A percentile compares a stretch with the other conserved stretches of the same genome.
Conservation (phyloP, 2,888 invertebrate species). For the Norana najaformis region DNA sequence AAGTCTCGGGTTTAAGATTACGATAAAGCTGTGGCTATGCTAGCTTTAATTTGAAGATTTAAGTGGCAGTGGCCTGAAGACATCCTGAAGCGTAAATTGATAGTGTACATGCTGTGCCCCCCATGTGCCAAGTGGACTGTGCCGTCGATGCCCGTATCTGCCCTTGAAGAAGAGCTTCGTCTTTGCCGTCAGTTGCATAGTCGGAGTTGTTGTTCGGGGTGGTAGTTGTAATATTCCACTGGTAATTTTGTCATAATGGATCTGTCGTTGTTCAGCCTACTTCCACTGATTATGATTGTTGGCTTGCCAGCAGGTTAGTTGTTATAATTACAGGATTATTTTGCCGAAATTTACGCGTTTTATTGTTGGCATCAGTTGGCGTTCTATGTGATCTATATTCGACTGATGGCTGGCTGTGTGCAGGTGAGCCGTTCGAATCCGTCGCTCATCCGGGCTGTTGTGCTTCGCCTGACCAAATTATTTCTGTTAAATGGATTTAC, state of each 20-base stretch:
- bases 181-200: not conserved
- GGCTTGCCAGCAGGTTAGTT: not conserved
- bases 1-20: too few species aligned
- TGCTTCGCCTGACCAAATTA: not conserved
- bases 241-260: not conserved
- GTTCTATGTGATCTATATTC: not conserved
- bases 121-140: not conserved
- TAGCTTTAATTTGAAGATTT: too few species aligned
- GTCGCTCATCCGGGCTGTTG: not conserved
- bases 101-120: constrained; percentile 8
- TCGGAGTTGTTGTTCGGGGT: not conserved
- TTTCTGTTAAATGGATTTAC: not conserved
- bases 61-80: too few species aligned
- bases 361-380: not conserved
- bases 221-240: not conserved
- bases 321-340: not conserved
- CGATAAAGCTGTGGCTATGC: too few species aligned
- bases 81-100: too few species aligned
- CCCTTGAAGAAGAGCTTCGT: constrained; percentile 19
- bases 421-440: not conserved
- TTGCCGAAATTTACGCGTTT: not conserved
- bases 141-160: constrained; percentile 1
- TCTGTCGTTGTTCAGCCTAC: not conserved
- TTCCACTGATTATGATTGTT: constrained; percentile 10
- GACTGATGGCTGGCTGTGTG: not conserved